Evolutionary conservation across 2,888 invertebrate genomes (phyloP).

Genomic region (Proisotoma minuta): DNA sequence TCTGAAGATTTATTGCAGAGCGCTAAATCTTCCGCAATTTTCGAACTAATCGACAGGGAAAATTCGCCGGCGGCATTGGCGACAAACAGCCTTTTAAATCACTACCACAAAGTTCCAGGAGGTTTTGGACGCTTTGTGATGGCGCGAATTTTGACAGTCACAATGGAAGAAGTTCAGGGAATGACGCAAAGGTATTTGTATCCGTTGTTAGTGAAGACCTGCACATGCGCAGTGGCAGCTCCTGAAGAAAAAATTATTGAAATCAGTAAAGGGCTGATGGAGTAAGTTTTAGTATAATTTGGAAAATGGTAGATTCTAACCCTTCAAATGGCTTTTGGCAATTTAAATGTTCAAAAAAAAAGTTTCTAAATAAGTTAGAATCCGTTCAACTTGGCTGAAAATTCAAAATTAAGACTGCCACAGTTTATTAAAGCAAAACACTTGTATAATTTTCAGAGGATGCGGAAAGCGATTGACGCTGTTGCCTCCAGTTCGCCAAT

Average conservation of each 20-base stretch:
- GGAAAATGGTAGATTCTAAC: no score
- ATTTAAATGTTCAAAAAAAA: no score
- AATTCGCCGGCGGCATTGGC: constrained; percentile 31
- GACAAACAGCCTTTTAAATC: constrained; percentile 62
- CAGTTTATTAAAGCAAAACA: no score
- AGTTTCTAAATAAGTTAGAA: no score
- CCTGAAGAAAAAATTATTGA: constrained; percentile 12
- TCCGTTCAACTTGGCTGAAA: no score
- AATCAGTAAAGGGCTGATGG: constrained; percentile 22
- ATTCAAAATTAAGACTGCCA: no score
- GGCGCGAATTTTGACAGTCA: constrained; percentile 8
- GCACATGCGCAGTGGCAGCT: constrained; percentile 15
- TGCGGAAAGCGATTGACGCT: constrained; percentile 21
- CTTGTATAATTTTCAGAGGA: constrained; percentile 4
- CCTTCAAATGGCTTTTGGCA: no score
- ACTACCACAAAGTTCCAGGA: constrained; percentile 62
- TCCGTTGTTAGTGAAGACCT: constrained; percentile 21
- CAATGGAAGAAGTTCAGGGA: constrained; percentile 16
- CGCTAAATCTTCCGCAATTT: constrained; percentile 79
- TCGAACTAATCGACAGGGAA: constrained; percentile 70
- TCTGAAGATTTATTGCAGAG: constrained; percentile 71
- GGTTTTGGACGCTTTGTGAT: constrained; percentile 9
- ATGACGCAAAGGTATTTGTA: constrained; percentile 20
- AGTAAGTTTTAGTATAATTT: constrained; percentile 13
- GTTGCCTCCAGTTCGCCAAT: constrained; percentile 23